Percentiles rank a stretch among this genome's conserved stretches.
phyloP scores from a whole-genome alignment of 2,113 vertebrate genomes.

The Phaethornis superciliosus region DNA sequence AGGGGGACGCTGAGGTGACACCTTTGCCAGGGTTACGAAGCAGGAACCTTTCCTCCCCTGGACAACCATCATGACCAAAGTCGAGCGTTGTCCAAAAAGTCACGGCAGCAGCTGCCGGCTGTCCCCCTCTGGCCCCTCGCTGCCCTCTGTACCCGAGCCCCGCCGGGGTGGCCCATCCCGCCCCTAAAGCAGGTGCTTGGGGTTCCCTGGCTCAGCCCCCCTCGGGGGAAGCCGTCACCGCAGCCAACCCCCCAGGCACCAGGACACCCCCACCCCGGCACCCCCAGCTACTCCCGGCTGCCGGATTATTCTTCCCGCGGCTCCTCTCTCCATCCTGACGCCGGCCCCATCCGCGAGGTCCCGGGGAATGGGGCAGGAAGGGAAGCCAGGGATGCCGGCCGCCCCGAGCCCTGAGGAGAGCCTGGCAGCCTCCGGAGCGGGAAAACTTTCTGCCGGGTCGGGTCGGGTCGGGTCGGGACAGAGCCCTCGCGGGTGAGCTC shows the following conservation, averaged over 20 bases:
- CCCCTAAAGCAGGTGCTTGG: neutral
- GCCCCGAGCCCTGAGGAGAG: neutral
- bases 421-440: neutral
- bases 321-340: neutral
- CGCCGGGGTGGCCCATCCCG: neutral
- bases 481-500: neutral
- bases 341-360: neutral
- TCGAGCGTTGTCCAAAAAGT: neutral
- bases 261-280: neutral
- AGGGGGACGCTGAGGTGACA: neutral
- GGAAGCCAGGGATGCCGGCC: neutral
- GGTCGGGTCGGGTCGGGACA: neutral
- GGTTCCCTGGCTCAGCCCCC: neutral
- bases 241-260: neutral
- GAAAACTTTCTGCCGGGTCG: conserved; percentile 16
- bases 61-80: neutral
- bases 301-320: neutral
- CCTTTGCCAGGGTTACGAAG: neutral
- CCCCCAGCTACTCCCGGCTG: no score
- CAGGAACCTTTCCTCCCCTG: neutral
- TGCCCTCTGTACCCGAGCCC: no score
- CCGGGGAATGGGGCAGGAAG: neutral
- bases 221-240: no score
- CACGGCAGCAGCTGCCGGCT: neutral
- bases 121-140: no score